These are phyloP conservation scores for Rhynchophorus ferrugineus DNA, from an alignment of 1,140 invertebrate genomes.

Conservation along the genomic window DNA sequence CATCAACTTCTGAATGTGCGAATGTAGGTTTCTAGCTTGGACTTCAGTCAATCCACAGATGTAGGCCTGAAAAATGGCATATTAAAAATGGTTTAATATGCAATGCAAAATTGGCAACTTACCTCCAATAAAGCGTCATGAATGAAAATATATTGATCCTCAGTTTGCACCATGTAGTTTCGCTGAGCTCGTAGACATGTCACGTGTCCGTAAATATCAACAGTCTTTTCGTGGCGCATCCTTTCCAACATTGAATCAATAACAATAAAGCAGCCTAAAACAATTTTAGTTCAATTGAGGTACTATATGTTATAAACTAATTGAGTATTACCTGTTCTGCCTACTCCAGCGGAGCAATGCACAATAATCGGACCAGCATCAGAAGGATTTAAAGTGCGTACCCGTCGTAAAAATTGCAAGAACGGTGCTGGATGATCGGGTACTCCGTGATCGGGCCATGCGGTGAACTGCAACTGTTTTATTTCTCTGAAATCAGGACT, in stretches of 20 bases:
- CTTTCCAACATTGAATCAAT: slow-evolving; percentile 96
- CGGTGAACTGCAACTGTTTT: slow-evolving; percentile 98
- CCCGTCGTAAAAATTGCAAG: slow-evolving; percentile 90
- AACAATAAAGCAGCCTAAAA: slow-evolving; percentile 83
- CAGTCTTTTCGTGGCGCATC: slow-evolving; percentile 90
- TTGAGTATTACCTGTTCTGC: slow-evolving; percentile 85
- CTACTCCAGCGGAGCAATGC: slow-evolving; percentile 96
- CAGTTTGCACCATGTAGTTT: slow-evolving; percentile 97
- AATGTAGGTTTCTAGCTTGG: slow-evolving; percentile 82
- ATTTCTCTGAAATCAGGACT: slow-evolving; percentile 82
- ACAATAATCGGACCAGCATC: slow-evolving; percentile 92
- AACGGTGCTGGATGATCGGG: slow-evolving; percentile 98
- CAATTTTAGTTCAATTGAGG: too few relatives aligned
- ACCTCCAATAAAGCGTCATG: slow-evolving; percentile 95
- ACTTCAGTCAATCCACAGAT: slow-evolving; percentile 42
- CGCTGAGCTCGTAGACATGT: slow-evolving; percentile 94
- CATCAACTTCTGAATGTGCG: slow-evolving; percentile 89
- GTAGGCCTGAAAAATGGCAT: slow-evolving; percentile 17
- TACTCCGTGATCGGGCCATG: slow-evolving; percentile 99
- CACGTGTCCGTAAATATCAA: slow-evolving; percentile 98
- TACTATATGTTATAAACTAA: too few relatives aligned
- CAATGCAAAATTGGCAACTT: too few relatives aligned
- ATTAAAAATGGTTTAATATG: too few relatives aligned
- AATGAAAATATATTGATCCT: slow-evolving; percentile 99
- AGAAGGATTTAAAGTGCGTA: slow-evolving; percentile 79